Percentiles rank a stretch among this genome's conserved stretches.
Evolutionary conservation across 2,797 vertebrate genomes (phyloP).

Genomic region (Intellagama lesueurii): DNA sequence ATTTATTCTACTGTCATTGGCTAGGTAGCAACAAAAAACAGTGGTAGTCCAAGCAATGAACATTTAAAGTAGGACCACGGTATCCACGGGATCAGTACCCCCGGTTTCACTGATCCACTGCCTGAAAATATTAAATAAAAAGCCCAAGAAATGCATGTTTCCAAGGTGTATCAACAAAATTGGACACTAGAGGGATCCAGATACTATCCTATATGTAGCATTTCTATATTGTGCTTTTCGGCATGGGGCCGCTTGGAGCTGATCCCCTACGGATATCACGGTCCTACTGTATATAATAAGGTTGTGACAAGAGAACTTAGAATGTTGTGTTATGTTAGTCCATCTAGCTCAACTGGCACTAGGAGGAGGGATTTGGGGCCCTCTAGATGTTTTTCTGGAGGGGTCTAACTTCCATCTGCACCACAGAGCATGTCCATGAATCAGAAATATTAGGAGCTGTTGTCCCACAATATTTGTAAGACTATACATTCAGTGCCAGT

Average conservation of each 20-base stretch:
- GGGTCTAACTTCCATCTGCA: background rate
- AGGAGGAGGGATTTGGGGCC: background rate
- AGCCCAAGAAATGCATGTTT: too few relatives aligned
- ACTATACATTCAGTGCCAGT: background rate
- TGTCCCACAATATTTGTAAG: background rate
- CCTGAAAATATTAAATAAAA: too few relatives aligned
- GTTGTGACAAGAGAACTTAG: background rate
- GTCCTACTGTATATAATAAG: background rate
- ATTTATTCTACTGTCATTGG: background rate
- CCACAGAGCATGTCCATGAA: background rate
- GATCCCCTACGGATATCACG: too few relatives aligned
- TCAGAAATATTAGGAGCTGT: background rate
- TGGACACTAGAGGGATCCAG: too few relatives aligned
- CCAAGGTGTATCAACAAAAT: too few relatives aligned
- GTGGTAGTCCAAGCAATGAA: background rate
- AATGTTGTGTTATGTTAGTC: background rate
- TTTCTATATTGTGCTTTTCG: too few relatives aligned
- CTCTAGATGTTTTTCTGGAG: background rate
- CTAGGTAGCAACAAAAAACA: background rate
- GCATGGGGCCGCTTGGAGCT: too few relatives aligned
- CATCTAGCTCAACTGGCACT: too few relatives aligned
- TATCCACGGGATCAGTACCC: background rate
- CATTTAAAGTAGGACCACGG: background rate
- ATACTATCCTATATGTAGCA: too few relatives aligned
- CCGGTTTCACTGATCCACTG: too few relatives aligned